Base-by-base conservation (phyloP, 2,113 vertebrate species). In the Lontra canadensis region DNA sequence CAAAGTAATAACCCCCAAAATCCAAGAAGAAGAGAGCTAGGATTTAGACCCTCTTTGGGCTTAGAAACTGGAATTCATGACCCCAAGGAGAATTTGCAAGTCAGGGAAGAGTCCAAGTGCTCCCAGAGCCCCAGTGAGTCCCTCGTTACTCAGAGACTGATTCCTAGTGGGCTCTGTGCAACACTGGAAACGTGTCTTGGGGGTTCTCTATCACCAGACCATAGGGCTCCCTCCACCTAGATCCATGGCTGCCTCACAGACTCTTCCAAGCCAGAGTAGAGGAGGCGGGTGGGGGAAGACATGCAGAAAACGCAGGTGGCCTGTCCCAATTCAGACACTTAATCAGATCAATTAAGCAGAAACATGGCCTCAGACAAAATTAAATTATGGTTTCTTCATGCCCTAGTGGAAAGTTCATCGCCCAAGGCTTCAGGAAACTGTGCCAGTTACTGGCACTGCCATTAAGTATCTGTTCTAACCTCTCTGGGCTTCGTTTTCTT, bases 401-500 rank as follows among this genome's bases (percentile, higher is more conserved):
- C 79, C 79, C 93, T 83, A 36, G 71, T 79, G 83, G 69, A n/a
- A 96, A 88, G 84, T 59, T 83, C 52, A 39, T 42, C 36, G 95
- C 63, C 78, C 26, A 39, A 52, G 89, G 10, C 47, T 42, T 89
- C 34, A 59, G 85, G 47, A 96, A 85, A 52, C 39, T 31, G 71
- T 49, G 89, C 55, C 36, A 89, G 83, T 74, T 94, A 39, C 47
- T 59, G 86, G 44, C 90, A 82, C 52, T 82, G 87, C 94, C 88
- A 71, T 91, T 69, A 88, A 88, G 23, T 31, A 63, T 55, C 76
- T 44, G 59, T 55, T 90, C n/a, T 96, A 94, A 88, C 49, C 49
- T 94, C 76, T 55, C 59, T 63, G 39, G 39, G 42, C n/a, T 78
- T 91, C 10, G 0, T 71, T 93, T 73, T 36, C 67, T 44, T 91